Evolutionary conservation across 1,140 invertebrate genomes (phyloP).

Genomic region (Drosophila guanche): DNA sequence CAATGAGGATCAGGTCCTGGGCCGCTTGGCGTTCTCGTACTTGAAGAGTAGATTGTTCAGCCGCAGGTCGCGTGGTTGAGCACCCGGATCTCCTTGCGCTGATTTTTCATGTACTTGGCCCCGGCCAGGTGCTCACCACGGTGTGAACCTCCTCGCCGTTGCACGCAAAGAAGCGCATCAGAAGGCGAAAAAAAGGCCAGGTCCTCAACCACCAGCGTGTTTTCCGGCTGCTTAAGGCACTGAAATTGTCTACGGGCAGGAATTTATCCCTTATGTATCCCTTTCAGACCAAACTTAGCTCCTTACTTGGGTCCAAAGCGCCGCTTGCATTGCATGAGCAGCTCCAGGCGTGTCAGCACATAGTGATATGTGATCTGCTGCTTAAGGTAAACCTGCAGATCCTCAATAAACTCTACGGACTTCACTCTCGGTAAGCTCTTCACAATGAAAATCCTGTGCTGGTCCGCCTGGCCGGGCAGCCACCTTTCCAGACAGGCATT

Average conservation of each 20-base stretch:
- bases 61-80: constrained; percentile 88
- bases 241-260: no score
- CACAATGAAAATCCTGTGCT: constrained; percentile 55
- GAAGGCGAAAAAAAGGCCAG: constrained; percentile 46
- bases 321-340: constrained; percentile 53
- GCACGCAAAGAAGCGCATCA: constrained; percentile 68
- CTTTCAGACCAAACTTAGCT: no score
- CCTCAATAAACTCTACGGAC: constrained; percentile 58
- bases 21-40: constrained; percentile 73
- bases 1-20: constrained; percentile 65
- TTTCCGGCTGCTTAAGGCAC: constrained; percentile 64
- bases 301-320: constrained; percentile 69
- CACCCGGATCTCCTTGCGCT: constrained; percentile 80
- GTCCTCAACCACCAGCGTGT: constrained; percentile 74
- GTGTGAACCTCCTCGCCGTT: no score
- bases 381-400: constrained; percentile 69
- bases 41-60: constrained; percentile 88
- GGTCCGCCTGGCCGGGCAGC: constrained; percentile 2
- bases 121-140: no score
- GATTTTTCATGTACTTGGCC: constrained; percentile 61
- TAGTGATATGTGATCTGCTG: constrained; percentile 67
- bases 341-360: constrained; percentile 65
- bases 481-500: not conserved
- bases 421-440: constrained; percentile 66
- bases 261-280: no score